phyloP scores from a whole-genome alignment of 1,140 invertebrate genomes.

The Paraescarpia echinospica region DNA sequence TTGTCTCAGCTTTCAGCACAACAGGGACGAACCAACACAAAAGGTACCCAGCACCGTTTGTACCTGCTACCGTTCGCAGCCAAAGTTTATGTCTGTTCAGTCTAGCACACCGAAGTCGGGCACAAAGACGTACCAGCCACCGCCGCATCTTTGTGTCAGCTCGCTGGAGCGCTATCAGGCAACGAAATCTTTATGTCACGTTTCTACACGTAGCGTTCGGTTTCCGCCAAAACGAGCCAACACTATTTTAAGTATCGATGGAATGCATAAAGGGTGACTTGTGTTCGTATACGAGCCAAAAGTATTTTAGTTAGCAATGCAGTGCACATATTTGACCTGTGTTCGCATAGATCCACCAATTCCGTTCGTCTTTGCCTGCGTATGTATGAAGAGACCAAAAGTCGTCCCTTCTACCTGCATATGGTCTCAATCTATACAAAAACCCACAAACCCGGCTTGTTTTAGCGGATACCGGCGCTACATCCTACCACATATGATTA shows the following conservation, averaged over 20 bases:
- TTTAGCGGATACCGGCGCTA: too few relatives aligned
- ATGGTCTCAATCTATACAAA: too few relatives aligned
- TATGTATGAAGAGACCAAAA: too few relatives aligned
- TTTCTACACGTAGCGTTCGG: background rate
- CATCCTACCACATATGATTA: too few relatives aligned
- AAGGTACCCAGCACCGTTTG: background rate
- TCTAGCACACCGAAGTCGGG: background rate
- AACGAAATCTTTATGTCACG: background rate
- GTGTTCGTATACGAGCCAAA: background rate
- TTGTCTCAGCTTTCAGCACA: background rate
- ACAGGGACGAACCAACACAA: background rate
- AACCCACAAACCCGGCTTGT: too few relatives aligned
- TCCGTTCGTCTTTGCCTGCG: too few relatives aligned
- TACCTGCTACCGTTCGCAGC: too few relatives aligned
- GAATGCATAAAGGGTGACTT: background rate
- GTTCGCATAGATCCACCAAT: too few relatives aligned
- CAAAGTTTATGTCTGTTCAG: background rate
- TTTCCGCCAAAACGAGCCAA: background rate
- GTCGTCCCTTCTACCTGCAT: too few relatives aligned
- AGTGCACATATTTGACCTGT: too few relatives aligned
- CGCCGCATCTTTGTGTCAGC: background rate
- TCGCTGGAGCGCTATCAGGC: background rate
- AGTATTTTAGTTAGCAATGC: too few relatives aligned
- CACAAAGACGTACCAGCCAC: background rate
- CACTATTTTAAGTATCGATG: background rate